Evolutionary conservation across 2,888 invertebrate species (phyloP).

Genomic region (Drosophila putrida): DNA sequence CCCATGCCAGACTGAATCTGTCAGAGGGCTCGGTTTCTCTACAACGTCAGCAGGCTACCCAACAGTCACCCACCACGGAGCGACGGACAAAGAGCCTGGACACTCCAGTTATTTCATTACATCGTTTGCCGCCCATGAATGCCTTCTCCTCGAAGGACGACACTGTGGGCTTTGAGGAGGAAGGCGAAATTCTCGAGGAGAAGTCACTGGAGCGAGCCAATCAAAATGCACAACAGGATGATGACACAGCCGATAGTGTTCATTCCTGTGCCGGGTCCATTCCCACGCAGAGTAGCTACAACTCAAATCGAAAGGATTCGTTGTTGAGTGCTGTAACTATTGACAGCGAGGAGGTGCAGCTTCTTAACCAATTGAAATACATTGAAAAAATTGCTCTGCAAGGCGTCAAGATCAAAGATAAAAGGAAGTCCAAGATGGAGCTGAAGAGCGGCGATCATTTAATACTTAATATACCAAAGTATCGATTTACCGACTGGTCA

Average conservation of each 20-base stretch:
- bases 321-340: slow-evolving; percentile 86
- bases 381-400: slow-evolving; percentile 85
- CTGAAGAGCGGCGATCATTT: slow-evolving; percentile 85
- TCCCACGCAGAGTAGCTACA: slow-evolving; percentile 83
- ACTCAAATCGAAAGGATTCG: slow-evolving; percentile 82
- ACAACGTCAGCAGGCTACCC: slow-evolving; percentile 91
- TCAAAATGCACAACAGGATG: slow-evolving; percentile 86
- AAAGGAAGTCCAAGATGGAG: slow-evolving; percentile 85
- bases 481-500: slow-evolving; percentile 85
- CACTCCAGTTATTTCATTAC: slow-evolving; percentile 92
- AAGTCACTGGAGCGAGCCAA: slow-evolving; percentile 86
- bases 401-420: slow-evolving; percentile 85
- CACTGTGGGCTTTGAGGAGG: slow-evolving; percentile 92
- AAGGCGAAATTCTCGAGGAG: slow-evolving; percentile 88
- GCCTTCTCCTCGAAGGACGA: slow-evolving; percentile 96
- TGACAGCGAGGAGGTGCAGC: slow-evolving; percentile 87
- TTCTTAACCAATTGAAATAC: slow-evolving; percentile 86
- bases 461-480: slow-evolving; percentile 85
- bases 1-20: slow-evolving; percentile 91
- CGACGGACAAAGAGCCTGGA: slow-evolving; percentile 94
- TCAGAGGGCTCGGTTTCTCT: slow-evolving; percentile 93
- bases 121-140: slow-evolving; percentile 92
- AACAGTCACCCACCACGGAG: slow-evolving; percentile 90
- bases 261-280: slow-evolving; percentile 85
- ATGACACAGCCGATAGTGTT: slow-evolving; percentile 86